Percentiles rank a stretch among this genome's conserved stretches.
Evolutionary conservation across 1,140 invertebrate genomes (phyloP).

Genomic region (Halesus radiatus): DNA sequence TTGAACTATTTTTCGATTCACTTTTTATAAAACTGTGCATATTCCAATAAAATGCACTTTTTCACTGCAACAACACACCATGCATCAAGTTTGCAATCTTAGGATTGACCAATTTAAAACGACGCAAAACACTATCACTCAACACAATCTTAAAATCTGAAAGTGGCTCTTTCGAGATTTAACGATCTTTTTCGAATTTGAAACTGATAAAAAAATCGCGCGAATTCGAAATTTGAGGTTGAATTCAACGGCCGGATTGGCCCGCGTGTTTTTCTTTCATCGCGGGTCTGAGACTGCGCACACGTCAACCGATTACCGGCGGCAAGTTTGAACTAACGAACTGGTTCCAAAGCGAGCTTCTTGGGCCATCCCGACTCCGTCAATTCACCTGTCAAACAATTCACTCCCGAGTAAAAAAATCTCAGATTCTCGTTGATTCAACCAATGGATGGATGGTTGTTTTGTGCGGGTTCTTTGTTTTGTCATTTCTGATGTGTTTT

Average conservation of each 20-base stretch:
- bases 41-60: no score
- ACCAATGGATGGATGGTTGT: not conserved
- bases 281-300: conserved; percentile 1
- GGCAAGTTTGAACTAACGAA: conserved; percentile 40
- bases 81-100: no score
- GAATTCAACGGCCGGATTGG: conserved; percentile 16
- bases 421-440: not conserved
- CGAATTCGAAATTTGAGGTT: no score
- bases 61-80: no score
- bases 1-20: no score
- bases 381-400: not conserved
- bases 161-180: no score
- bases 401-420: not conserved
- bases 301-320: conserved; percentile 29
- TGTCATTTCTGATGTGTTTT: not conserved
- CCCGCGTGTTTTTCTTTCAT: conserved; percentile 26
- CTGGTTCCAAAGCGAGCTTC: conserved; percentile 37
- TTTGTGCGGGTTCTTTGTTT: not conserved
- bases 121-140: no score
- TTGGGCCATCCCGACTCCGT: conserved; percentile 9
- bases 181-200: no score
- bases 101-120: not conserved
- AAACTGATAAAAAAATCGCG: no score
- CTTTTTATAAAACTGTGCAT: no score
- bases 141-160: no score